Evolutionary conservation across 1,140 invertebrate genomes (phyloP).

Genomic region (Drosophila saltans): DNA sequence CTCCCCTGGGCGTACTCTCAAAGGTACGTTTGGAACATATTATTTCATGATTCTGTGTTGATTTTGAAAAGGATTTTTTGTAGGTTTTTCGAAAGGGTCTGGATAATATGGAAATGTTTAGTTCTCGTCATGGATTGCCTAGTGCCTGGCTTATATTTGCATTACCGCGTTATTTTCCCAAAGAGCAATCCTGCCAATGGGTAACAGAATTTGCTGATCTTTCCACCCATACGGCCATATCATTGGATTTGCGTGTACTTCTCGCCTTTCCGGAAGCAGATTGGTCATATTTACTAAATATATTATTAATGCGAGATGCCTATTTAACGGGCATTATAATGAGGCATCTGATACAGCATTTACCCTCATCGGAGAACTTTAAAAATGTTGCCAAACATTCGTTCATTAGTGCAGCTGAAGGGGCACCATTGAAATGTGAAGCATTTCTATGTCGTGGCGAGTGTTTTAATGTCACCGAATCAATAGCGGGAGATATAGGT

Average conservation of each 20-base stretch:
- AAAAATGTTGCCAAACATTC: slow-evolving; percentile 76
- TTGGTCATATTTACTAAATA: slow-evolving; percentile 89
- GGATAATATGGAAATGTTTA: slow-evolving; percentile 84
- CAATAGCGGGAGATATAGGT: slow-evolving; percentile 69
- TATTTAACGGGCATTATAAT: slow-evolving; percentile 83
- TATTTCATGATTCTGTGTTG: no score
- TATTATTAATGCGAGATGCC: slow-evolving; percentile 87
- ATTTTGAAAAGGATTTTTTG: neutral
- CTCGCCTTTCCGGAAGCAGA: slow-evolving; percentile 90
- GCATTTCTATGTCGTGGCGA: slow-evolving; percentile 87
- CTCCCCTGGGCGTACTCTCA: slow-evolving; percentile 88
- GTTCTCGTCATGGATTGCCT: slow-evolving; percentile 84
- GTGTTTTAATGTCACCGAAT: slow-evolving; percentile 78
- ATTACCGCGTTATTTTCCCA: slow-evolving; percentile 86
- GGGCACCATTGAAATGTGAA: slow-evolving; percentile 84
- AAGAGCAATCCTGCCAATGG: slow-evolving; percentile 81
- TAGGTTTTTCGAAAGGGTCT: slow-evolving; percentile 86
- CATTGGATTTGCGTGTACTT: slow-evolving; percentile 88
- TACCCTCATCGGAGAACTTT: slow-evolving; percentile 79
- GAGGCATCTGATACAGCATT: slow-evolving; percentile 78
- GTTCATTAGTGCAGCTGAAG: slow-evolving; percentile 61
- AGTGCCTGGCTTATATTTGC: slow-evolving; percentile 88
- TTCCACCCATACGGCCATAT: slow-evolving; percentile 85
- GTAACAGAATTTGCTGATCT: slow-evolving; percentile 84
- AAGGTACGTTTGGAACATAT: slow-evolving; percentile 85